Conservation (phyloP, 2,797 vertebrate species). For the Hapalemur alaotrensis region DNA sequence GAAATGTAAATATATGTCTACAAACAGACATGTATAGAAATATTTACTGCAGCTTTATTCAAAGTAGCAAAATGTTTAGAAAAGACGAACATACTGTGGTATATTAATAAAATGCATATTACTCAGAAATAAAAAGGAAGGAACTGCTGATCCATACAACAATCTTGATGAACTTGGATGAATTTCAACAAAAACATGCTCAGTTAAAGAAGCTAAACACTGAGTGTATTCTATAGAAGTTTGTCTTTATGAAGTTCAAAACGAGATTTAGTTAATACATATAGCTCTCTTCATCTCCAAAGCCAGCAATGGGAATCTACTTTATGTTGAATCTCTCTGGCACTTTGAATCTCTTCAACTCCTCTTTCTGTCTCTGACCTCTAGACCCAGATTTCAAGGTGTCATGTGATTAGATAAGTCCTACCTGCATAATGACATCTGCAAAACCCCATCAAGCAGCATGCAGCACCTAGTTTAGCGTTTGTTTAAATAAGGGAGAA, state of each 20-base stretch:
- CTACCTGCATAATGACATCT: neutral
- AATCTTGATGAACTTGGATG: neutral
- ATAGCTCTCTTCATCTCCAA: neutral
- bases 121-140: neutral
- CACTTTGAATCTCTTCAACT: neutral
- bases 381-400: neutral
- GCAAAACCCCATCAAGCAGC: neutral
- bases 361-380: neutral
- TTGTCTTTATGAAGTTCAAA: neutral
- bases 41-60: neutral
- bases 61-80: neutral
- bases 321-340: neutral
- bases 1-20: neutral
- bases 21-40: neutral
- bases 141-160: neutral
- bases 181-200: neutral
- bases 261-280: neutral
- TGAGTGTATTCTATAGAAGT: neutral
- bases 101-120: neutral
- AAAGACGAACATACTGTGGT: neutral
- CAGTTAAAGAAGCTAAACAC: neutral
- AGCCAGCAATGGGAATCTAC: neutral
- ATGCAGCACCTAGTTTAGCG: neutral
- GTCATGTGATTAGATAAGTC: neutral
- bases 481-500: neutral